phyloP scores from a whole-genome alignment of 2,797 vertebrate genomes.

The Darevskia mixta region DNA sequence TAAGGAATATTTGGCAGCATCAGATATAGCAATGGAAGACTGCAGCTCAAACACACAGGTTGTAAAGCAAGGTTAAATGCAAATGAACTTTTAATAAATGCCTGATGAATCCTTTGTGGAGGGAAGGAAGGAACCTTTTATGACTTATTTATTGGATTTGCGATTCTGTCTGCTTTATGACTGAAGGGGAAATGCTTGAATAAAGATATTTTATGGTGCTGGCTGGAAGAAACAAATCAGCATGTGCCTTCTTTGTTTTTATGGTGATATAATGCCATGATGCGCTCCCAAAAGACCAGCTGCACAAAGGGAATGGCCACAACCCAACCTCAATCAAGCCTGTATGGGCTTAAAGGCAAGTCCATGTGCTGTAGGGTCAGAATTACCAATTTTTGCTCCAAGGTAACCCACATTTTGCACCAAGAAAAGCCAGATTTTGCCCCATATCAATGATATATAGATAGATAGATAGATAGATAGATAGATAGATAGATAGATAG shows the following conservation, averaged over 20 bases:
- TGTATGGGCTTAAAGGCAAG: not conserved
- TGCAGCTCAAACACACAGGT: constrained; percentile 27
- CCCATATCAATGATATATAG: no score
- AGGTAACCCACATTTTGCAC: no score
- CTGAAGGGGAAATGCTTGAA: constrained; percentile 48
- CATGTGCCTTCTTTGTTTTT: not conserved
- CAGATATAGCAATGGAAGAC: constrained; percentile 15
- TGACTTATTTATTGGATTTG: constrained; percentile 29
- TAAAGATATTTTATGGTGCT: constrained; percentile 37
- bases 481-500: no score
- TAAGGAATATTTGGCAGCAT: not conserved
- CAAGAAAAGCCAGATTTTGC: not conserved
- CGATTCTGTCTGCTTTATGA: constrained; percentile 27
- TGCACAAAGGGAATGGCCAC: not conserved
- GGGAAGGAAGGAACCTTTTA: not conserved
- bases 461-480: no score
- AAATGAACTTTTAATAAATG: constrained; percentile 31
- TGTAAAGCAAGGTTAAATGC: constrained; percentile 36
- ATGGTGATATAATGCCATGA: not conserved
- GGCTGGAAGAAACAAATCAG: constrained; percentile 5
- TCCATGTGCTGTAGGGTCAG: not conserved
- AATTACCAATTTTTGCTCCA: not conserved
- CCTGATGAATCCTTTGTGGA: not conserved
- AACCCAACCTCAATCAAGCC: not conserved
- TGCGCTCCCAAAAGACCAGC: not conserved